Evolutionary conservation across 2,797 vertebrate genomes (phyloP), one percentile per base, ranked within the genome.

Genomic region (Sciaenops ocellatus): DNA sequence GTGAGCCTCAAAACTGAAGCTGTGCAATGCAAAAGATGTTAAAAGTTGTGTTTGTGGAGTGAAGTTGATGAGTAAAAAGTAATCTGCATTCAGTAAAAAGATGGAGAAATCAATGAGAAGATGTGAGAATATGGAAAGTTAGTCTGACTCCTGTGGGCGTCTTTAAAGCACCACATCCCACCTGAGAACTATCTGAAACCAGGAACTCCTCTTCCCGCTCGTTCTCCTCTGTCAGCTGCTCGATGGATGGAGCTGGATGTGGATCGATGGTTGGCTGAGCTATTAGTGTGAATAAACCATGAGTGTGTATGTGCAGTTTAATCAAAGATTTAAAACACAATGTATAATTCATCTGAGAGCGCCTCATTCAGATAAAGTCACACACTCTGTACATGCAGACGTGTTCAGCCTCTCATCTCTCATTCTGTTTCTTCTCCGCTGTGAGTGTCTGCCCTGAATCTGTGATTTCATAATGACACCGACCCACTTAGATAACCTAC

Each of bases 201-300:
- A 34, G 15, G 30, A 13, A 50, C 18, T 41, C 28, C 12, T 50
- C 48, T 61, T 73, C 57, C 60, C 12, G 20, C 47, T 74, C 11
- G 9, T 61, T 52, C 20, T 26, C 38, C 15, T 46, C 70, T 70
- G 28, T 55, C 62, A 60, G 12, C 62, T 47, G 44, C 11, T 5
- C 3, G 48, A 60, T 12, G 42, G n/a, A 69, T 42, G n/a, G 30
- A 62, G 28, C 24, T 50, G 1, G 60, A 50, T 62, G 20, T 65
- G 0, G 77, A 60, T 83, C 59, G 59, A 44, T 87, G 56, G 0
- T 60, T 54, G 57, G 12, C 60, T 67, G 4, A 42, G 47, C 5
- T 75, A 7, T 66, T 68, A 78, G 26, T 24, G 52, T 85, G 61
- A 85, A 75, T 46, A 75, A 84, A 66, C 24, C 62, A 75, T 59